Conservation (phyloP, 92 coral and sea anemone species). For the Phymanthus crucifer region DNA sequence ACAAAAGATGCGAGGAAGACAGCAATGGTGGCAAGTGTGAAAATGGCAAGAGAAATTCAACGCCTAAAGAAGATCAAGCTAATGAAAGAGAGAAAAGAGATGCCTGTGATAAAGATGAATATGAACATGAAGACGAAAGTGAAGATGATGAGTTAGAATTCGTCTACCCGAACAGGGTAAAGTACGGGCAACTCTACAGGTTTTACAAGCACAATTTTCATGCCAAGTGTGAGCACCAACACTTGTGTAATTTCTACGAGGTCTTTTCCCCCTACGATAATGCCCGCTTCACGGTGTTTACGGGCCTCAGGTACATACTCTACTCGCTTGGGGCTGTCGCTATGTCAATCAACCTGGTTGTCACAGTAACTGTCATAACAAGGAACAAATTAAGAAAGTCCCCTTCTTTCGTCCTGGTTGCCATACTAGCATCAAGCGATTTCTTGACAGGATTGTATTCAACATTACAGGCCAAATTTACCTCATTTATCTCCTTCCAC, state of each 20-base stretch:
- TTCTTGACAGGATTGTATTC: conserved; percentile 32
- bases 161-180: conserved; percentile 10
- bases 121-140: conserved; percentile 18
- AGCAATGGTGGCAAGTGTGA: not conserved
- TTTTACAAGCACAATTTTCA: conserved; percentile 5
- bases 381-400: conserved; percentile 13
- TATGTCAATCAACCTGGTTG: conserved; percentile 21
- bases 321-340: conserved; percentile 34
- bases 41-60: not conserved
- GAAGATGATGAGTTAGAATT: conserved; percentile 7
- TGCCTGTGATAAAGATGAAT: not conserved
- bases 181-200: conserved; percentile 13
- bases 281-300: conserved; percentile 8
- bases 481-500: conserved; percentile 6
- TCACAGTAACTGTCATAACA: conserved; percentile 12
- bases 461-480: conserved; percentile 23
- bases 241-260: conserved; percentile 9
- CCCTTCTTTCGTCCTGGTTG: conserved; percentile 33
- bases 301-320: conserved; percentile 4
- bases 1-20: not conserved
- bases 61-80: conserved; percentile 14
- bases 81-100: too few relatives aligned
- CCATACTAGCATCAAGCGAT: conserved; percentile 38
- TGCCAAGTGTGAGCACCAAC: conserved; percentile 26
- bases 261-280: conserved; percentile 11